Percentiles rank a stretch among this genome's conserved stretches.
phyloP scores from a whole-genome alignment of 2,113 vertebrate species.

The Anthoscopus minutus region DNA sequence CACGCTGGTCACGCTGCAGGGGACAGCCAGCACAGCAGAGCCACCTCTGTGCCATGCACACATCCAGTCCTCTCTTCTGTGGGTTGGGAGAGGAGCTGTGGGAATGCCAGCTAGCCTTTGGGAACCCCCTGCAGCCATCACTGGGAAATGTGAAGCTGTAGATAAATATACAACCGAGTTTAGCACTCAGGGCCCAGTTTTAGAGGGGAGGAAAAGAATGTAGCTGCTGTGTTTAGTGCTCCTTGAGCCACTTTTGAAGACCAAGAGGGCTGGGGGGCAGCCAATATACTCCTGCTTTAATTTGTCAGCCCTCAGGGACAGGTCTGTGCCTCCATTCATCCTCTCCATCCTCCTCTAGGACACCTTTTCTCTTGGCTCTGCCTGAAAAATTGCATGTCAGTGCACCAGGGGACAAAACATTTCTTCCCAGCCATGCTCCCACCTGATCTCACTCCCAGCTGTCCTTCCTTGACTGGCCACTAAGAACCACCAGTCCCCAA shows the following conservation, averaged over 20 bases:
- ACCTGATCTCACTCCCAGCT: rapidly evolving
- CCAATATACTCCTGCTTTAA: background rate
- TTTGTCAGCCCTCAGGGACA: background rate
- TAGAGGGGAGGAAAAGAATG: background rate
- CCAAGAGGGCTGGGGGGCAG: background rate
- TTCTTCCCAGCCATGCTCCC: rapidly evolving
- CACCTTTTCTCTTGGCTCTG: background rate
- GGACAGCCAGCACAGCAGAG: background rate
- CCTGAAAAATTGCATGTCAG: background rate
- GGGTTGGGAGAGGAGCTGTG: background rate
- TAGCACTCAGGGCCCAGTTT: background rate
- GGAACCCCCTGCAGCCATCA: background rate
- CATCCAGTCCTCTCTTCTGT: rapidly evolving
- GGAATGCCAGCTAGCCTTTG: background rate
- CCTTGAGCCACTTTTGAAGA: background rate
- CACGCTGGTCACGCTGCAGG: rapidly evolving
- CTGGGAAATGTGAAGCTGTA: rapidly evolving
- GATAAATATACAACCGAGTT: rapidly evolving
- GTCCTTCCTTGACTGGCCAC: background rate
- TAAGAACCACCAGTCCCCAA: background rate
- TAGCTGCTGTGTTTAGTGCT: background rate
- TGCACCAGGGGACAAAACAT: background rate
- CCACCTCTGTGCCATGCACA: background rate
- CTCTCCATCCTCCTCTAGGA: background rate
- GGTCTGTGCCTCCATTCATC: background rate